These are phyloP conservation scores for Eufriesea mexicana DNA, from an alignment of 1,140 invertebrate genomes.

Conservation along the genomic window DNA sequence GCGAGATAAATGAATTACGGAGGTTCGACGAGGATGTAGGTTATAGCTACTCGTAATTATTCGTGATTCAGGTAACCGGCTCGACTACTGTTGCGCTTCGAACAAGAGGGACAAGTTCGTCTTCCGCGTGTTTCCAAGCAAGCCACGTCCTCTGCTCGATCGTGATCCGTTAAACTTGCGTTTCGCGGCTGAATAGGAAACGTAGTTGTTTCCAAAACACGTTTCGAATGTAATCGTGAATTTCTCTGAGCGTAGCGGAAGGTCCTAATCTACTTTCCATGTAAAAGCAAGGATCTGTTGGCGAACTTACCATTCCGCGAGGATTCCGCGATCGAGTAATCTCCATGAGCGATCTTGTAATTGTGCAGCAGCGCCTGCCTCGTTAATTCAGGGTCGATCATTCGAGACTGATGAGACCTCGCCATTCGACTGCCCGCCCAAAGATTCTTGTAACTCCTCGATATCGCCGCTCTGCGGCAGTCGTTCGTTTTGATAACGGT, in stretches of 20 bases:
- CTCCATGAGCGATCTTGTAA: conserved; percentile 76
- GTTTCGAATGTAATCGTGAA: not conserved
- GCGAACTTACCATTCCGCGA: conserved; percentile 74
- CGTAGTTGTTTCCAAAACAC: not conserved
- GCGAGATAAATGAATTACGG: not conserved
- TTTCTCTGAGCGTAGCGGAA: no score
- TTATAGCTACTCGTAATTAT: conserved; percentile 28
- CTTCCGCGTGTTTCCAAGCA: conserved; percentile 39
- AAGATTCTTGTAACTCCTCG: conserved; percentile 84
- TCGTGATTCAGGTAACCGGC: conserved; percentile 41
- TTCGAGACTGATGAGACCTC: conserved; percentile 83
- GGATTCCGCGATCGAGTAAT: conserved; percentile 75
- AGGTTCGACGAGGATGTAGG: conserved; percentile 20
- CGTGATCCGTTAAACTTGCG: conserved; percentile 22
- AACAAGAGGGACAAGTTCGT: conserved; percentile 32
- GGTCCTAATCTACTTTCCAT: not conserved
- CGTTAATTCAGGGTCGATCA: conserved; percentile 88
- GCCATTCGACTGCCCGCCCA: conserved; percentile 85
- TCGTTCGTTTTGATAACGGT: conserved; percentile 38
- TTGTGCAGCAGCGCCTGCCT: conserved; percentile 85
- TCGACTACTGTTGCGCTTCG: conserved; percentile 33
- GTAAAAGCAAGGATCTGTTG: not conserved
- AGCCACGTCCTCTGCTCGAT: not conserved
- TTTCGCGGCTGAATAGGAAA: not conserved
- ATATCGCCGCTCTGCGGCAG: conserved; percentile 85